A percentile compares a stretch with the other conserved stretches of the same genome.
Conservation (phyloP, 2,888 invertebrate genomes). For the Lymantria monacha region DNA sequence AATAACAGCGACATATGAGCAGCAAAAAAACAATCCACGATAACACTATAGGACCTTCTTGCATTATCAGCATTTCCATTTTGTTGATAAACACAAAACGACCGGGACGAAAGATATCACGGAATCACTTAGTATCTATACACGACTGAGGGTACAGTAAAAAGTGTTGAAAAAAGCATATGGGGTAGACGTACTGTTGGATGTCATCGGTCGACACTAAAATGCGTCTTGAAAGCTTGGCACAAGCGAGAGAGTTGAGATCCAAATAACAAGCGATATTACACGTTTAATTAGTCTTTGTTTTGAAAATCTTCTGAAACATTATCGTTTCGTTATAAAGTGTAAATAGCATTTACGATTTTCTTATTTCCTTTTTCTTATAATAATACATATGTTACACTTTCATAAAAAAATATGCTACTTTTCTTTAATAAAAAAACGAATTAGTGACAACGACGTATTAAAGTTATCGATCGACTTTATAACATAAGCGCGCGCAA, state of each 20-base stretch:
- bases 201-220: slow-evolving; percentile 72
- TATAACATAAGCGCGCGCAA: slow-evolving; percentile 58
- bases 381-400: neutral
- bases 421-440: neutral
- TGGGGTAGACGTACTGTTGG: slow-evolving; percentile 67
- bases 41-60: slow-evolving; percentile 69
- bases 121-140: slow-evolving; percentile 2
- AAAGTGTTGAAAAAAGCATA: slow-evolving; percentile 37
- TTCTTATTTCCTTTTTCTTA: neutral
- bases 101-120: slow-evolving; percentile 8
- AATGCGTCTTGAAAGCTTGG: slow-evolving; percentile 68
- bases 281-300: slow-evolving; percentile 47
- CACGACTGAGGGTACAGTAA: slow-evolving; percentile 21
- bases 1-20: slow-evolving; percentile 71
- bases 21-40: slow-evolving; percentile 73
- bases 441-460: slow-evolving; percentile 15
- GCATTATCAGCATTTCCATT: slow-evolving; percentile 62
- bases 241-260: slow-evolving; percentile 61
- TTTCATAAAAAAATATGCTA: neutral
- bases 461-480: slow-evolving; percentile 26
- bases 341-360: neutral
- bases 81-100: slow-evolving; percentile 33
- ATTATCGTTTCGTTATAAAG: slow-evolving; percentile 6
- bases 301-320: slow-evolving; percentile 37
- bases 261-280: slow-evolving; percentile 62